Evolutionary conservation across 1,140 invertebrate genomes (phyloP).

Genomic region (Diachasma alloeum): DNA sequence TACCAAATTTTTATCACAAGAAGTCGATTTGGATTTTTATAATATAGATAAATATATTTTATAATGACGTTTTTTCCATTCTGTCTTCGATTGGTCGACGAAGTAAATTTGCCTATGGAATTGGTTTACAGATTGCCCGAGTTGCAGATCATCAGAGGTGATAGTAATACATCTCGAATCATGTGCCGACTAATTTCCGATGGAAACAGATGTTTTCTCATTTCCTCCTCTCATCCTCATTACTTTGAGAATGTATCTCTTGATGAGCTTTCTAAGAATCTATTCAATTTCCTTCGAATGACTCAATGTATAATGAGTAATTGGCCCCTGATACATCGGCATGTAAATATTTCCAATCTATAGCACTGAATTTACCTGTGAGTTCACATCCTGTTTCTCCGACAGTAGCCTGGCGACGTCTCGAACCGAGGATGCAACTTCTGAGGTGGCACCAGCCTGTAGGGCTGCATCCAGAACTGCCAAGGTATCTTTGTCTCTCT

Average conservation of each 20-base stretch:
- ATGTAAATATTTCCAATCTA: too few relatives aligned
- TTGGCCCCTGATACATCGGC: too few relatives aligned
- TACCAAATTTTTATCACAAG: too few relatives aligned
- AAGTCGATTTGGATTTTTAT: too few relatives aligned
- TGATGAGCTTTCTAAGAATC: background rate
- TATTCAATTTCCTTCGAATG: background rate
- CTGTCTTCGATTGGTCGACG: too few relatives aligned
- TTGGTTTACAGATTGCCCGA: too few relatives aligned
- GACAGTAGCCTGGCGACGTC: constrained; percentile 75
- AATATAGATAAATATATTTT: too few relatives aligned
- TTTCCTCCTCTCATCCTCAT: background rate
- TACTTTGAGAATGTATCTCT: background rate
- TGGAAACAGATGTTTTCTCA: background rate
- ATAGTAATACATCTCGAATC: background rate
- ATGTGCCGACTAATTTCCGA: background rate
- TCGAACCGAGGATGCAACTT: constrained; percentile 71
- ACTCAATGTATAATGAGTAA: background rate
- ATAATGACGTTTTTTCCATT: too few relatives aligned
- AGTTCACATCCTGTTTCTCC: constrained; percentile 68
- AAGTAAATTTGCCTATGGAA: too few relatives aligned
- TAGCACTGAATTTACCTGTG: constrained; percentile 50
- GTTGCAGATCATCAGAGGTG: background rate
- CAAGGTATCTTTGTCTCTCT: constrained; percentile 72
- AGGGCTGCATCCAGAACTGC: constrained; percentile 70
- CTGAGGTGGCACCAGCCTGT: constrained; percentile 69